Evolutionary conservation across 30 jellyfish, hydroid and myxozoan genomes (phyloP), one percentile per base, ranked within the genome.

Genomic region (Turritopsis dohrnii): DNA sequence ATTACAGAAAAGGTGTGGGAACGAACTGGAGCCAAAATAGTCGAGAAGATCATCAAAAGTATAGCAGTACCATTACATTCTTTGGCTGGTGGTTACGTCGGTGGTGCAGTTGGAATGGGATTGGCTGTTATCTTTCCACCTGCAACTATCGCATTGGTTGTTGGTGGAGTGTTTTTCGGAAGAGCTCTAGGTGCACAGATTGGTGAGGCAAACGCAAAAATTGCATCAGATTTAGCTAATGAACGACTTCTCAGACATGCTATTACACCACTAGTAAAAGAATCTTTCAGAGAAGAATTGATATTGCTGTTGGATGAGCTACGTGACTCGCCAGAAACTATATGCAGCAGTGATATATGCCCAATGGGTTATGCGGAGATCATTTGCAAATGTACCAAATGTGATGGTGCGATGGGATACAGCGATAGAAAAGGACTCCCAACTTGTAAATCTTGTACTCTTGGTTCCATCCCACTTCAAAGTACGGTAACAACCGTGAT

Each of bases 51-150:
- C 18, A 54, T 54, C 72, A 54, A 54, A 54, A 54, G 72, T 54
- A 21, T n/a, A 16, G 72, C 72, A 16, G 72, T 54, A 16, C 72
- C 72, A 16, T 54, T 54, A 54, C 72, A 54, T 54, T 54, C 72
- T 54, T 16, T 54, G 72, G 72, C 72, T 54, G 72, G 72, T 54
- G 72, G 72, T 54, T 54, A 54, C n/a, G 21, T 54, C n/a, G 72
- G 72, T 54, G 72, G 72, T 16, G 21, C 72, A 54, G 72, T 54
- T 54, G 72, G 72, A 16, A 54, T 54, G 72, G 72, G 19, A 54
- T 54, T 54, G 21, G 72, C 72, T 16, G 72, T n/a, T 54, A 54
- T 54, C 18, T 54, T 54, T n/a, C 72, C 72, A 54, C 72, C 72
- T 54, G 72, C 72, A 16, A 54, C 72, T n/a, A 54, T 54, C 18